Evolutionary conservation across 2,113 vertebrate genomes (phyloP).

Genomic region (Empidonax traillii): DNA sequence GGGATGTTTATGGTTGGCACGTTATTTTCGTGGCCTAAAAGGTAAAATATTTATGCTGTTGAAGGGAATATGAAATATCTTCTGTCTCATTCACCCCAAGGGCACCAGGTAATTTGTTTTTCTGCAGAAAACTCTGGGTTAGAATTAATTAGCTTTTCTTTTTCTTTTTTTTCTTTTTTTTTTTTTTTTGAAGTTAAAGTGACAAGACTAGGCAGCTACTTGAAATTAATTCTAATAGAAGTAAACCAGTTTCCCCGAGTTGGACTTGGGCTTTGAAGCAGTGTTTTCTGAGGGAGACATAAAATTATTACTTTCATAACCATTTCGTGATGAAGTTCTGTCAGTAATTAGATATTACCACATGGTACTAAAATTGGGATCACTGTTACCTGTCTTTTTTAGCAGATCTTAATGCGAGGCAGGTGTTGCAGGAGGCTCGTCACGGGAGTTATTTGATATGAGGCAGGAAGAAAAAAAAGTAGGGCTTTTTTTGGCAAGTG

Average conservation of each 20-base stretch:
- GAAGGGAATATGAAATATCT: conserved; percentile 59
- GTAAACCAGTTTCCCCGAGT: conserved; percentile 5
- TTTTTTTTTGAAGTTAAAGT: not conserved
- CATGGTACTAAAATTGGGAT: not conserved
- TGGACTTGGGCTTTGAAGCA: conserved; percentile 7
- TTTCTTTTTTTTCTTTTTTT: not conserved
- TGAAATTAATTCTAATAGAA: conserved; percentile 67
- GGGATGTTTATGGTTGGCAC: not conserved
- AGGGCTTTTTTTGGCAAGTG: conserved; percentile 27
- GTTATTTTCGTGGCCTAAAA: conserved; percentile 16
- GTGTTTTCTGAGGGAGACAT: not conserved
- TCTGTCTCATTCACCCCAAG: conserved; percentile 1
- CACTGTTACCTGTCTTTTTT: not conserved
- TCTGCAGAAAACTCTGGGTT: conserved; percentile 59
- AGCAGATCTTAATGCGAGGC: conserved; percentile 3
- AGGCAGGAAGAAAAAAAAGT: not conserved
- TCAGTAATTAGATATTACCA: not conserved
- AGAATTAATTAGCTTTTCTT: conserved; percentile 72
- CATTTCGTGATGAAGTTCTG: not conserved
- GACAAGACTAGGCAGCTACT: conserved; percentile 64
- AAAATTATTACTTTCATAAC: conserved; percentile 11
- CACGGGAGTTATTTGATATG: not conserved
- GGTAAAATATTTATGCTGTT: conserved; percentile 33
- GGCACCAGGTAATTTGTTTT: conserved; percentile 73
- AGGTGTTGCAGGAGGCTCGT: not conserved